Conservation (phyloP, 2,113 vertebrate species). For the Thinocorus orbignyianus region DNA sequence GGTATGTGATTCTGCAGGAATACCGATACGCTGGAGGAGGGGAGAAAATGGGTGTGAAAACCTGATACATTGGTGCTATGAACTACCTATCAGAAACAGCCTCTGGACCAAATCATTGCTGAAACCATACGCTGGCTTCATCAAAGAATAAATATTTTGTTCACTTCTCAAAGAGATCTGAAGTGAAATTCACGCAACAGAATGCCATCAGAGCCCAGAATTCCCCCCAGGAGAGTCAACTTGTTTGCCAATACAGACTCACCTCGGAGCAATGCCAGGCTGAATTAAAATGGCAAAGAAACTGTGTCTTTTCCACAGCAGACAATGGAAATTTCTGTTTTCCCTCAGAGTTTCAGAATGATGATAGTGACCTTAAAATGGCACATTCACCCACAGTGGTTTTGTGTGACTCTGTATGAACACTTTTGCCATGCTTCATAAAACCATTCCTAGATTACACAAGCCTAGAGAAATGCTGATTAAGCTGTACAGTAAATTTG, state of each 20-base stretch:
- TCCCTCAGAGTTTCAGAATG: not conserved
- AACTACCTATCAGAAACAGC: not conserved
- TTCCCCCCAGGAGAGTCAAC: not conserved
- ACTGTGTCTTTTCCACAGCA: not conserved
- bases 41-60: rapidly evolving
- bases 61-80: not conserved
- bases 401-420: not conserved
- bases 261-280: not conserved
- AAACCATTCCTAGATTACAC: constrained; percentile 35
- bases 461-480: constrained; percentile 25
- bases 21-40: not conserved
- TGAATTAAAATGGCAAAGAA: not conserved
- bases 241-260: not conserved
- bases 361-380: not conserved
- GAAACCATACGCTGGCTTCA: not conserved
- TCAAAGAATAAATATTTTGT: not conserved
- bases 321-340: not conserved
- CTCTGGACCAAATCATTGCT: not conserved
- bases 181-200: not conserved
- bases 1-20: not conserved
- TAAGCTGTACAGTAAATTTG: not conserved
- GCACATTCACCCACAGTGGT: not conserved
- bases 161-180: not conserved
- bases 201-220: not conserved
- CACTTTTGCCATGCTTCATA: not conserved